Evolutionary conservation across 2,113 vertebrate species (phyloP), one percentile per base, ranked within the genome.

Genomic region (Meles meles): DNA sequence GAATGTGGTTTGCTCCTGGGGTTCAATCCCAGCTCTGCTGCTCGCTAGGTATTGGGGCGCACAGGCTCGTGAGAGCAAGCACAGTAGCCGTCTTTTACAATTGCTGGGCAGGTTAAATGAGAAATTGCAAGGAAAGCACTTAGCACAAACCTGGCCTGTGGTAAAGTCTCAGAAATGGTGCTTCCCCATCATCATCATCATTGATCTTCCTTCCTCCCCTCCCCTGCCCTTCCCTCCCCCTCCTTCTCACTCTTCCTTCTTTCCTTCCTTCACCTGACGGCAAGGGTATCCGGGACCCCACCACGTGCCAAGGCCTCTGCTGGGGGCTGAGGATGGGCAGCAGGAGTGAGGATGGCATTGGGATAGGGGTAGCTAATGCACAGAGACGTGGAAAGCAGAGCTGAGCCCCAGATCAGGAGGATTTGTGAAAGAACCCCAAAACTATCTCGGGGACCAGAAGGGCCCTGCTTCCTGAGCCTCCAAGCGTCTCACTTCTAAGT

Each of bases 351-450:
- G 34, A 18, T 4, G 15, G n/a, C 44, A 3, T 7, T 31, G 23
- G 34, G 15, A 61, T 5, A 9, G 8, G 21, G 18, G 0, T 0
- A 79, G 11, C 37, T 39, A 37, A 37, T 4, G 5, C 18, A 17
- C 81, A 81, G 74, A 6, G 20, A 10, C 7, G 14, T 61, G 49
- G 71, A 23, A 39, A 59, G 37, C 67, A 34, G 72, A 44, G 72
- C 71, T 65, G 52, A 94, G 67, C 55, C n/a, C 27, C 15, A 72
- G 49, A 57, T 25, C 27, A 65, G 85, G 84, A 52, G 29, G 72
- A 42, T 0, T 7, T 57, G 37, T 37, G 93, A 90, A 89, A 34
- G 55, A 86, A 27, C 15, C 31, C 39, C 11, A 3, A 57, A 82
- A 37, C 67, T 31, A 18, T 52, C 29, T 37, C 44, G 31, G 67